Evolutionary conservation across 2,113 vertebrate species (phyloP), one percentile per base, ranked within the genome.

Genomic region (Brachyhypopomus gauderio): DNA sequence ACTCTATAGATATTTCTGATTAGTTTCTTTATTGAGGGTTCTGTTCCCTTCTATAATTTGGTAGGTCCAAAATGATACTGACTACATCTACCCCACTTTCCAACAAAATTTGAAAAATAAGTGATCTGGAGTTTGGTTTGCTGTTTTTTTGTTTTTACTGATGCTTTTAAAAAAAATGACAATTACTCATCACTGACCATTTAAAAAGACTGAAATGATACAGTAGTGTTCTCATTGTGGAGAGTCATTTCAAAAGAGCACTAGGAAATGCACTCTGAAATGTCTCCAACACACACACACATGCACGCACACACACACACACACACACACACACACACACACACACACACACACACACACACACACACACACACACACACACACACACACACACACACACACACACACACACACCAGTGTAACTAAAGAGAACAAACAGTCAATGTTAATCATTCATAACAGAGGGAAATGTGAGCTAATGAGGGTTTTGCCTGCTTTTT

Each of bases 41-140:
- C 79, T 84, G 87, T 86, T 71, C 85, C 72, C 85, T 52, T 72
- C 77, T 87, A 85, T 91, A 89, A 91, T 88, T 91, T 91, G 92
- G 84, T 88, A 84, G 87, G 17, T 38, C 84, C 90, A 82, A 91
- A 90, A 82, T 86, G 77, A 34, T 41, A 80, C 81, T 90, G 90
- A 90, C 90, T 66, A 60, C 76, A 66, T 72, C n/a, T n/a, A n/a
- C n/a, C 72, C 88, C 79, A 22, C 80, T 83, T 85, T 91, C 86
- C 83, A 81, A 90, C 80, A 81, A 89, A 90, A 89, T 83, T 41
- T 2, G 30, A 30, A 30, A 30, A 2, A 30, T 1, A 30, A 30
- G 3, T 30, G 30, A 30, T 30, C 30, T 30, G 30, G 1, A 30
- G 30, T 30, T 30, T 30, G 30, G 30, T 30, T 30, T 30, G 3